Evolutionary conservation across 35 echinoderm and acorn worm genomes (phyloP).

Genomic region (Chiridota heheva): DNA sequence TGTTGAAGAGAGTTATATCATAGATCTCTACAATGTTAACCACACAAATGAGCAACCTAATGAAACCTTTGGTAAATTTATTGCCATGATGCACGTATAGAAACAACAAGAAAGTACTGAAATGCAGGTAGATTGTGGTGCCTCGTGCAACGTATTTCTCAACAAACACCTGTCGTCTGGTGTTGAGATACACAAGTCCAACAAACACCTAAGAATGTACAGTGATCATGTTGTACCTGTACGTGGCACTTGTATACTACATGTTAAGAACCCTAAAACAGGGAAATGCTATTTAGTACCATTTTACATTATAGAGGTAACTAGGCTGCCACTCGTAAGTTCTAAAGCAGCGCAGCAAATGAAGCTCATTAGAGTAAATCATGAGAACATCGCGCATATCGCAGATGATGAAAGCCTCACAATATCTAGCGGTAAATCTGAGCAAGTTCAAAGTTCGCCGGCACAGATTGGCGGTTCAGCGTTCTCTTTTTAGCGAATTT

Average conservation of each 20-base stretch:
- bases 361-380: constrained; percentile 42
- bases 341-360: constrained; percentile 50
- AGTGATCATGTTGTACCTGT: constrained; percentile 20
- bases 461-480: background rate
- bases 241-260: constrained; percentile 22
- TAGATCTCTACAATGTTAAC: constrained; percentile 5
- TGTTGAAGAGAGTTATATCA: constrained; percentile 4
- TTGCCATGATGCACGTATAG: background rate
- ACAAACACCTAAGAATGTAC: constrained; percentile 31
- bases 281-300: constrained; percentile 11
- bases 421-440: background rate
- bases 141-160: constrained; percentile 36
- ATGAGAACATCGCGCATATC: constrained; percentile 33
- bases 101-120: background rate
- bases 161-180: constrained; percentile 7
- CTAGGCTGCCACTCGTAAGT: constrained; percentile 44
- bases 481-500: constrained; percentile 9
- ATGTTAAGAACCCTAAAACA: constrained; percentile 22
- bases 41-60: background rate
- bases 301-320: constrained; percentile 25
- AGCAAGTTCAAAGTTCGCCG: background rate
- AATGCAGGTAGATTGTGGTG: constrained; percentile 55
- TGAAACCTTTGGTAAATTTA: background rate
- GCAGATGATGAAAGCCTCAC: background rate
- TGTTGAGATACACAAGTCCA: background rate